Conservation (phyloP, 2,888 invertebrate genomes). For the Invenusta paracnida region DNA sequence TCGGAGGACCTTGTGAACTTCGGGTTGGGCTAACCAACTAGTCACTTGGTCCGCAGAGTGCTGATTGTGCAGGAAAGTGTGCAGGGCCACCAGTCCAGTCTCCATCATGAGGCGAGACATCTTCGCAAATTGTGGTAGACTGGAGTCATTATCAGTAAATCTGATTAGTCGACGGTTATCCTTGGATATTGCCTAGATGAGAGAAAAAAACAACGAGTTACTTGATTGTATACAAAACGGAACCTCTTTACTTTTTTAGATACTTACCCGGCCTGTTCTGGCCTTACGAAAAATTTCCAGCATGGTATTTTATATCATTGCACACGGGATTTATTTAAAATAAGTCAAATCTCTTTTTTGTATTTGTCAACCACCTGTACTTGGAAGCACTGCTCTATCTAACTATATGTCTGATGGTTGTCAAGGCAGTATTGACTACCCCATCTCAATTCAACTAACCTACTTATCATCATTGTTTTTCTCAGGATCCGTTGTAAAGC, state of each 20-base stretch:
- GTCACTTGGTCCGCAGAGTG: conserved; percentile 50
- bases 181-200: neutral
- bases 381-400: neutral
- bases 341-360: neutral
- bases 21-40: conserved; percentile 50
- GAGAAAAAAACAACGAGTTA: neutral
- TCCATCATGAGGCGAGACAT: conserved; percentile 52
- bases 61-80: conserved; percentile 50
- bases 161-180: neutral
- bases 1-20: conserved; percentile 49
- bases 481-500: too few species aligned
- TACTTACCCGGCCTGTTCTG: conserved; percentile 5
- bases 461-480: too few species aligned
- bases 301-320: neutral
- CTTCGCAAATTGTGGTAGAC: conserved; percentile 49
- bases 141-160: conserved; percentile 8
- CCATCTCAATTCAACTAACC: neutral
- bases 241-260: neutral
- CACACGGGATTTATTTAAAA: neutral
- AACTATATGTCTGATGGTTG: neutral
- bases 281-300: neutral
- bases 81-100: conserved; percentile 50
- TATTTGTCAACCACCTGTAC: too few species aligned
- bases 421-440: neutral
- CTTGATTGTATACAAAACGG: neutral